phyloP scores from a whole-genome alignment of 2,797 vertebrate genomes.

The Enteromius argenteus region DNA sequence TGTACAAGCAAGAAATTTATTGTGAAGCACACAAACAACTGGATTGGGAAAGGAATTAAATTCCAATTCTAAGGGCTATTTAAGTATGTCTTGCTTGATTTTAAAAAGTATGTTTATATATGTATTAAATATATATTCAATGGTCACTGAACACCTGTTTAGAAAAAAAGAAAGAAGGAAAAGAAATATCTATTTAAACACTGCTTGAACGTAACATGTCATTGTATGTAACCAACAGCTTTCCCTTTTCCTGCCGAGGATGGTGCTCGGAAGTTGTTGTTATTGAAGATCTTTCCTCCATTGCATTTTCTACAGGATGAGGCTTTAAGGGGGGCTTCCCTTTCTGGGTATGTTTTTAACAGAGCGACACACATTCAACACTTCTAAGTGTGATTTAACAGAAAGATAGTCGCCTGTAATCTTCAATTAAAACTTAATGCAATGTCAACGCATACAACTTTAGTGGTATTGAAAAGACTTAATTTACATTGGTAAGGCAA shows the following conservation, averaged over 20 bases:
- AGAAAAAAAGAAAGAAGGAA: background rate
- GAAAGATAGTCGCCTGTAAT: background rate
- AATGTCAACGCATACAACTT: background rate
- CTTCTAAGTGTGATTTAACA: constrained; percentile 1
- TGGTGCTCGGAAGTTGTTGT: constrained; percentile 72
- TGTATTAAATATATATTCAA: background rate
- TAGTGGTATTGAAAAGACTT: background rate
- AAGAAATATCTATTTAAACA: background rate
- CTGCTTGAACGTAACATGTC: constrained; percentile 2
- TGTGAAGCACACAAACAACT: background rate
- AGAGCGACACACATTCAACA: background rate
- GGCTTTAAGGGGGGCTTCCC: constrained; percentile 13
- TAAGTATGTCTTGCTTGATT: background rate
- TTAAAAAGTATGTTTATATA: background rate
- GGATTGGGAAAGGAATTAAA: background rate
- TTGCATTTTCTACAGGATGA: constrained; percentile 42
- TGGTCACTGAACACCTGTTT: background rate
- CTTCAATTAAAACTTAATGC: background rate
- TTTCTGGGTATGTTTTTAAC: constrained; percentile 20
- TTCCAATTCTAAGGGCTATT: background rate
- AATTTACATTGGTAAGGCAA: constrained; percentile 25
- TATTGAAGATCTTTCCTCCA: constrained; percentile 63
- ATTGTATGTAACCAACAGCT: constrained; percentile 38
- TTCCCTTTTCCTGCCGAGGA: constrained; percentile 63
- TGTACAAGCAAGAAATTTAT: background rate